Conservation (phyloP, 1,140 invertebrate species). For the Oryctes rhinoceros region DNA sequence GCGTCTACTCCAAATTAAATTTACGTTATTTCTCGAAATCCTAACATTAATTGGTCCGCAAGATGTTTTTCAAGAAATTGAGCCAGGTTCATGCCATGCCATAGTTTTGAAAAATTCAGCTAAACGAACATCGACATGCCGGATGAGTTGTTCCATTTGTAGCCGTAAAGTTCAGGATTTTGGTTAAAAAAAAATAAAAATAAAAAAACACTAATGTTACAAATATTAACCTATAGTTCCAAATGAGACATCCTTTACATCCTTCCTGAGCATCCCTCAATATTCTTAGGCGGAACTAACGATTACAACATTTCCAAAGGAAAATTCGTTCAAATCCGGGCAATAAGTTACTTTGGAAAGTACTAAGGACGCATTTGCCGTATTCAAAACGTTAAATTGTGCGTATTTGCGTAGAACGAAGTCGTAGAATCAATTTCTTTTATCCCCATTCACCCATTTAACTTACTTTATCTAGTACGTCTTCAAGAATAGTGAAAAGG, state of each 20-base stretch:
- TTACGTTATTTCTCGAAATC: slow-evolving; percentile 51
- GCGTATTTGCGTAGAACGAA: no score
- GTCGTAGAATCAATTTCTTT: no score
- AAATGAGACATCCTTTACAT: not conserved
- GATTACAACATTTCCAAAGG: no score
- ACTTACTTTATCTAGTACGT: no score
- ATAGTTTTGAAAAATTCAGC: not conserved
- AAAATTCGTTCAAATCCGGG: no score
- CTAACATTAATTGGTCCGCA: slow-evolving; percentile 44
- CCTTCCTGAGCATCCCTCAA: no score
- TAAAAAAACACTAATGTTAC: not conserved
- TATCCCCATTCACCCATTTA: no score
- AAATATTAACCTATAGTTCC: slow-evolving; percentile 1
- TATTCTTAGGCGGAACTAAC: no score
- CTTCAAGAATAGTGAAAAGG: no score
- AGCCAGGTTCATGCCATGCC: not conserved
- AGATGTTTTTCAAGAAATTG: slow-evolving; percentile 37
- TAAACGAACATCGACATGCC: not conserved
- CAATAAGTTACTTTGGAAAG: no score
- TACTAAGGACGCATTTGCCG: no score
- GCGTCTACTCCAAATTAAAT: slow-evolving; percentile 50
- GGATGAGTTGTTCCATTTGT: slow-evolving; percentile 11
- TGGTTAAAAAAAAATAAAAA: not conserved
- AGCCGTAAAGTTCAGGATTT: slow-evolving; percentile 1
- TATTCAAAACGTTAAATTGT: not conserved